These are phyloP conservation scores for Parnassius smintheus DNA, from an alignment of 2,888 invertebrate species.

Conservation along the genomic window DNA sequence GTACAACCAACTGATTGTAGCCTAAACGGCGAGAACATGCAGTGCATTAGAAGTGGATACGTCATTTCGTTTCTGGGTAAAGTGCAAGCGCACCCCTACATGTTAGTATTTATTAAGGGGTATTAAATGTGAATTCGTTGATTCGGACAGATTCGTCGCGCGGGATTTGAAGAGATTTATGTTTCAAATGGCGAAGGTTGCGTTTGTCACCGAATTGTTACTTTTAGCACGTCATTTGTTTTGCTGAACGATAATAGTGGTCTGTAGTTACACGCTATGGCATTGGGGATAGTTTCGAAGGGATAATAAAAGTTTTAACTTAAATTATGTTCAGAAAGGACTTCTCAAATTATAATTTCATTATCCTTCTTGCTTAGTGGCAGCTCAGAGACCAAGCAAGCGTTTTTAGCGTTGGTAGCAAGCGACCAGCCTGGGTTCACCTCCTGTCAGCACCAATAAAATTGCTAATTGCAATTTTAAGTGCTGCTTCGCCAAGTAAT, in stretches of 20 bases:
- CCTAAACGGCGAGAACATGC: slow-evolving; percentile 23
- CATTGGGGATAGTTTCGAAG: neutral
- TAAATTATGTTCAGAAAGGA: too few species aligned
- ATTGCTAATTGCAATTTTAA: too few species aligned
- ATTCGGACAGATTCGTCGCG: slow-evolving; percentile 59
- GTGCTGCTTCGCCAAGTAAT: too few species aligned
- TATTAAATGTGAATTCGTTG: slow-evolving; percentile 61
- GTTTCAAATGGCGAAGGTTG: slow-evolving; percentile 38
- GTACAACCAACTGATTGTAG: slow-evolving; percentile 10
- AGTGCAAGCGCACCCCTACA: slow-evolving; percentile 48
- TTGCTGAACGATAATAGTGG: slow-evolving; percentile 14
- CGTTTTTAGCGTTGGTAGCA: too few species aligned
- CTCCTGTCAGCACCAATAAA: too few species aligned
- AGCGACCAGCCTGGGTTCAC: too few species aligned
- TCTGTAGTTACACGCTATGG: neutral
- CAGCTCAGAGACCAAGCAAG: too few species aligned
- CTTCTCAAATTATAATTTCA: too few species aligned
- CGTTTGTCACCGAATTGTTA: slow-evolving; percentile 39
- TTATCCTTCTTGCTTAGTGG: too few species aligned
- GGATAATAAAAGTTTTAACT: neutral
- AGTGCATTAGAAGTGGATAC: slow-evolving; percentile 29
- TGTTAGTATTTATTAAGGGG: slow-evolving; percentile 74
- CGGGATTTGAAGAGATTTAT: slow-evolving; percentile 54
- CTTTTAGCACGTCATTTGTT: slow-evolving; percentile 30
- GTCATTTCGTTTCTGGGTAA: slow-evolving; percentile 36